Conservation (phyloP, 2,888 invertebrate species). For the Cryptosula pallasiana region DNA sequence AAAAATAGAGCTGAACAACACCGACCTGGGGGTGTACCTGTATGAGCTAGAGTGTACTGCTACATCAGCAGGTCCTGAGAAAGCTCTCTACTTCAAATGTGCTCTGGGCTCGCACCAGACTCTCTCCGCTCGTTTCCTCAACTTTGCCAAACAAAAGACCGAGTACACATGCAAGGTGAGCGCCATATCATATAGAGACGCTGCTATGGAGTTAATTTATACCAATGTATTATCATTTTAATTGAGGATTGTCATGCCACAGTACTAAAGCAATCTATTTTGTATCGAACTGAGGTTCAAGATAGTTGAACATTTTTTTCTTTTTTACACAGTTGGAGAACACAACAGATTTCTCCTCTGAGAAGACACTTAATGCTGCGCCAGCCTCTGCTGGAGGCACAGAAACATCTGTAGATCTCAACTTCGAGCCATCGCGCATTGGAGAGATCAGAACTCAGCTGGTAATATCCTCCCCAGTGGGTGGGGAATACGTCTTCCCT, state of each 20-base stretch:
- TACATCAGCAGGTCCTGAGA: constrained; percentile 48
- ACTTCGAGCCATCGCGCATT: constrained; percentile 52
- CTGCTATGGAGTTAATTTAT: too few species aligned
- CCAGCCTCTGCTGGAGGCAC: constrained; percentile 51
- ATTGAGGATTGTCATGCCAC: too few species aligned
- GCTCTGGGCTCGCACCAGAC: constrained; percentile 45
- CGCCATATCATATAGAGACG: not conserved
- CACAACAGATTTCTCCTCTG: constrained; percentile 49
- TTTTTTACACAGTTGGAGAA: constrained; percentile 44
- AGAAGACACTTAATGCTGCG: constrained; percentile 51
- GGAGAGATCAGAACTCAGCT: constrained; percentile 48
- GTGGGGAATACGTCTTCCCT: constrained; percentile 54
- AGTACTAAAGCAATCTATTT: too few species aligned
- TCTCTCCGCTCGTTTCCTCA: constrained; percentile 49
- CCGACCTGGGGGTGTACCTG: constrained; percentile 49
- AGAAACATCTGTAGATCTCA: constrained; percentile 49
- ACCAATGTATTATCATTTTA: too few species aligned
- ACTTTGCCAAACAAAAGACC: constrained; percentile 52
- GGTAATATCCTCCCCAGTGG: constrained; percentile 42
- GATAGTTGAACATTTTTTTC: too few species aligned
- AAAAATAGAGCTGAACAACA: constrained; percentile 46
- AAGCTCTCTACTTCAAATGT: constrained; percentile 46
- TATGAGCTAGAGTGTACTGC: constrained; percentile 51
- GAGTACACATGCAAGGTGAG: constrained; percentile 53
- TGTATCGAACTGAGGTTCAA: too few species aligned